These are phyloP conservation scores for Pipistrellus pipistrellus DNA, from an alignment of 2,797 vertebrate genomes.

Conservation along the genomic window DNA sequence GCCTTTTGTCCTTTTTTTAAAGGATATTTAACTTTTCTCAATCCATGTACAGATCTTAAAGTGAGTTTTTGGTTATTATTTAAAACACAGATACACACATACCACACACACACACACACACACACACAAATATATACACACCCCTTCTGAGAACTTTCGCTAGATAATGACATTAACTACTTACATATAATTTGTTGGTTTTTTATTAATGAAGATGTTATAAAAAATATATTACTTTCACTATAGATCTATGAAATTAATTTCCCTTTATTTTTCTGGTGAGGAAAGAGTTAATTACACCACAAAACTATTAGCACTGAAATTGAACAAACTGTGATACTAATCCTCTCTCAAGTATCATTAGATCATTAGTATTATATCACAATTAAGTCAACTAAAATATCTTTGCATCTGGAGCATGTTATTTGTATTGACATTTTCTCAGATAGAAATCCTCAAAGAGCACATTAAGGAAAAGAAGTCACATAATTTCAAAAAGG, in stretches of 20 bases:
- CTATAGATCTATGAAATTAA: background rate
- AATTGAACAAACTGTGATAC: background rate
- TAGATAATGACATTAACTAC: background rate
- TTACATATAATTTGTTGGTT: background rate
- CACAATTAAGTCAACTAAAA: background rate
- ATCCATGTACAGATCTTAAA: background rate
- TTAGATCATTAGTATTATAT: background rate
- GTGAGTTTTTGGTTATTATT: background rate
- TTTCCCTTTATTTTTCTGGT: background rate
- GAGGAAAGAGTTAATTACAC: background rate
- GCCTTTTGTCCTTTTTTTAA: background rate
- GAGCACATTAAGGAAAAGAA: conserved; percentile 52
- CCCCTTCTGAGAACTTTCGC: background rate
- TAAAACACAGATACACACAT: background rate
- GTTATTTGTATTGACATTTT: background rate
- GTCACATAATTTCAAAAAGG: background rate
- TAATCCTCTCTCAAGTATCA: background rate
- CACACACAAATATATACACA: background rate
- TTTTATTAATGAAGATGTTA: background rate
- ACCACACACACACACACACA: background rate
- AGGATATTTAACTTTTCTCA: conserved; percentile 3
- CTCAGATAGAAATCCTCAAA: conserved; percentile 8
- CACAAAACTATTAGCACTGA: background rate
- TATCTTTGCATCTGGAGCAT: background rate
- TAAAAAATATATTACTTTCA: background rate